A percentile compares a stretch with the other conserved stretches of the same genome.
phyloP scores from a whole-genome alignment of 2,113 vertebrate genomes.

The Trogon surrucura region DNA sequence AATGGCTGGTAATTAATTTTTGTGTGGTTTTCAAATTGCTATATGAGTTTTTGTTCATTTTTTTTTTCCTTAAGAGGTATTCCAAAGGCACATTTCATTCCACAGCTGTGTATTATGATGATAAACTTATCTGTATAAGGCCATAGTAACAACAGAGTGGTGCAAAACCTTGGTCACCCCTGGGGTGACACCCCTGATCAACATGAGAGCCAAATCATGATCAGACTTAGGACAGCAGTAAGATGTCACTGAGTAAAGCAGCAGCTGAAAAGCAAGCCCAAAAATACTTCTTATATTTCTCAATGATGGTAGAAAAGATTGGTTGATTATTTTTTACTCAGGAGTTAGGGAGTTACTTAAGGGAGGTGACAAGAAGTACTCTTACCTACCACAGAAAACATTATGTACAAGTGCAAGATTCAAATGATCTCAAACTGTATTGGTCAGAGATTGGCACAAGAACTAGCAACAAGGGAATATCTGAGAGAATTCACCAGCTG shows the following conservation, averaged over 20 bases:
- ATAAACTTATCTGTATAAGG: background rate
- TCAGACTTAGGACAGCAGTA: background rate
- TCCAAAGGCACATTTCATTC: background rate
- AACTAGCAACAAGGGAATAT: background rate
- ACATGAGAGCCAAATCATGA: background rate
- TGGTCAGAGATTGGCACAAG: background rate
- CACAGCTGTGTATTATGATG: background rate
- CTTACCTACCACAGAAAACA: background rate
- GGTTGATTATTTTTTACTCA: background rate
- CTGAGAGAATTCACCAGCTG: background rate
- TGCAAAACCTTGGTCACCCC: background rate
- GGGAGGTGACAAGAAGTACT: background rate
- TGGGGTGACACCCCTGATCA: background rate
- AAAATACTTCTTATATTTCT: background rate
- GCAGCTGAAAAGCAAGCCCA: background rate
- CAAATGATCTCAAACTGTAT: background rate
- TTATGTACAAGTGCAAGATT: background rate
- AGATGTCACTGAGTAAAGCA: background rate
- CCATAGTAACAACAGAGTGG: background rate
- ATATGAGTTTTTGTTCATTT: background rate
- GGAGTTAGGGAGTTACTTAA: background rate
- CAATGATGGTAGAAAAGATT: background rate
- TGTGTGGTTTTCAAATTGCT: background rate
- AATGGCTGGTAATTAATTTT: background rate
- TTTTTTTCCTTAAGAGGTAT: background rate